These are phyloP conservation scores for Hydrochoerus hydrochaeris DNA, from an alignment of 2,113 vertebrate genomes.

Conservation along the genomic window DNA sequence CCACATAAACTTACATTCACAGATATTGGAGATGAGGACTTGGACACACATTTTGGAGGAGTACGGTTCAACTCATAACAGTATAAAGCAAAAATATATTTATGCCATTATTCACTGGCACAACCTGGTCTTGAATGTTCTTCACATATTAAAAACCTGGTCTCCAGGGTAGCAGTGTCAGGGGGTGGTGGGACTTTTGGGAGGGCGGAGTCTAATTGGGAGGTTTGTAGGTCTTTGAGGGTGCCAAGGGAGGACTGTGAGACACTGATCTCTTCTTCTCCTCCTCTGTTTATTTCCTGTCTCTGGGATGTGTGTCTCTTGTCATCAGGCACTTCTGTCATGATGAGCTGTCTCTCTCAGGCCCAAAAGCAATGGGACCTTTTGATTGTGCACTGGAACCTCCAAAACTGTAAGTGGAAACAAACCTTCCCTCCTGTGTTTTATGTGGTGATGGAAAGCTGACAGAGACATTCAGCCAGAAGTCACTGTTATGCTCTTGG, in stretches of 20 bases:
- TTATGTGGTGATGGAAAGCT: neutral
- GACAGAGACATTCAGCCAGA: rapidly evolving
- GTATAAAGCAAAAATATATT: neutral
- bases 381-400: no score
- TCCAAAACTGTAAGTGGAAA: neutral
- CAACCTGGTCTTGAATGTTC: neutral
- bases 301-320: neutral
- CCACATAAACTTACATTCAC: neutral
- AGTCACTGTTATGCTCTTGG: neutral
- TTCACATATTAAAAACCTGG: neutral
- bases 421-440: neutral
- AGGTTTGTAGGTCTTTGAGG: neutral
- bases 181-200: no score
- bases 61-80: neutral
- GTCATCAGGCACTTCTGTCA: neutral
- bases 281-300: neutral
- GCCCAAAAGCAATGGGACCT: no score
- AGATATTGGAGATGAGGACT: neutral
- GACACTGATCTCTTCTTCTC: no score
- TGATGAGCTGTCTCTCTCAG: neutral
- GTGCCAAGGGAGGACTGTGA: neutral
- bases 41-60: neutral
- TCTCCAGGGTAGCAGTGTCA: neutral
- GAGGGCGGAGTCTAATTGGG: neutral
- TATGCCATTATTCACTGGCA: no score